Percentiles rank a stretch among this genome's conserved stretches.
Evolutionary conservation across 2,113 vertebrate species (phyloP).

Genomic region (Brevimyrus niger): DNA sequence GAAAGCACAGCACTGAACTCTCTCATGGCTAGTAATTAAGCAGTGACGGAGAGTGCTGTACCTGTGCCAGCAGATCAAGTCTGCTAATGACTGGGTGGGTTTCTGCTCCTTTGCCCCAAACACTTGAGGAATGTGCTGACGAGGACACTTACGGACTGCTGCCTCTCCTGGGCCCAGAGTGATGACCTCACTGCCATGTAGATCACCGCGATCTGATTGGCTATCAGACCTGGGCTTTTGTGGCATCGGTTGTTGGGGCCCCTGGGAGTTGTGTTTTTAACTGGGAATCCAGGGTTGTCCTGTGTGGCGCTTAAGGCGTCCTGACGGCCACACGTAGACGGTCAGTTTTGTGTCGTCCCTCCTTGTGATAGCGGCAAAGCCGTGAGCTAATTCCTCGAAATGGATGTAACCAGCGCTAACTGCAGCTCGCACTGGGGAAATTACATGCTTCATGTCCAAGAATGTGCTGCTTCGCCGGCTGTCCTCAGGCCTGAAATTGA

Average conservation of each 20-base stretch:
- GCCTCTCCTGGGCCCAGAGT: not conserved
- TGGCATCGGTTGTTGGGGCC: not conserved
- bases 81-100: constrained; percentile 46
- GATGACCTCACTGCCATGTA: not conserved
- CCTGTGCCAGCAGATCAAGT: constrained; percentile 51
- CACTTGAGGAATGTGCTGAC: constrained; percentile 44
- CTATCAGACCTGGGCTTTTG: not conserved
- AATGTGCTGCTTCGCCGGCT: not conserved
- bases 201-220: not conserved
- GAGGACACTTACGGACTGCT: not conserved
- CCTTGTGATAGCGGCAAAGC: not conserved
- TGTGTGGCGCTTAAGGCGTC: not conserved
- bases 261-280: not conserved
- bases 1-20: constrained; percentile 34
- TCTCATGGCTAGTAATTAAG: constrained; percentile 52
- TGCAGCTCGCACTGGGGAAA: not conserved
- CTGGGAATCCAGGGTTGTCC: not conserved
- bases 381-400: constrained; percentile 13
- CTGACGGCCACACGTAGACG: not conserved
- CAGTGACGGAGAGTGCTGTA: constrained; percentile 44
- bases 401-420: not conserved
- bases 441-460: not conserved
- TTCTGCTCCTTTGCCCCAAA: constrained; percentile 39
- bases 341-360: not conserved
- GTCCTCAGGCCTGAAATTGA: not conserved